Conservation (phyloP, 2,888 invertebrate genomes). For the Heliconius charithonia region DNA sequence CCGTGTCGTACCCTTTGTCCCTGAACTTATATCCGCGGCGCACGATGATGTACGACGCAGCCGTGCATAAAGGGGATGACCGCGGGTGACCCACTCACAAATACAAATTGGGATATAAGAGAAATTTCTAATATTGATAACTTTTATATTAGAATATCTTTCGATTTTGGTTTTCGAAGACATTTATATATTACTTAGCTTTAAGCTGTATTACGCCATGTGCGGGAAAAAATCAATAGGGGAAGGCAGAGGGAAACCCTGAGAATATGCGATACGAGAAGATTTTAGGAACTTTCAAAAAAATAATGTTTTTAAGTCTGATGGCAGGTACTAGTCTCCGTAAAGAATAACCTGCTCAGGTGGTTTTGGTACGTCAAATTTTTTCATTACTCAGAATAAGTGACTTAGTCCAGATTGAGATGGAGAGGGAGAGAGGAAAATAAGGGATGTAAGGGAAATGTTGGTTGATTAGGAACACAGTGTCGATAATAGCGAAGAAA, state of each 20-base stretch:
- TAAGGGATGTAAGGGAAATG: no score
- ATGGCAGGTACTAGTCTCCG: no score
- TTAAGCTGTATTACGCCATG: neutral
- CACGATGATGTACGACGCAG: slow-evolving; percentile 60
- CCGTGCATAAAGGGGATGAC: slow-evolving; percentile 68
- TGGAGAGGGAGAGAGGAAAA: no score
- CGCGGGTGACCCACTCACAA: slow-evolving; percentile 37
- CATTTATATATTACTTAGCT: neutral
- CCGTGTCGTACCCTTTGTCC: slow-evolving; percentile 29
- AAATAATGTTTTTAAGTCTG: no score
- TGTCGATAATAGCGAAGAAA: no score
- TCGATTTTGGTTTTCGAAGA: neutral
- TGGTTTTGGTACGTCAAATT: no score
- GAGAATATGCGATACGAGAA: no score
- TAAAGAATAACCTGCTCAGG: no score
- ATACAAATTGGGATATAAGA: slow-evolving; percentile 40
- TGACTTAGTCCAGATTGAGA: no score
- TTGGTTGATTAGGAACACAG: no score
- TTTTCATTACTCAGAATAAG: no score
- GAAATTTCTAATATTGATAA: neutral
- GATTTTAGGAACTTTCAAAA: no score
- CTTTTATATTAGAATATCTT: neutral
- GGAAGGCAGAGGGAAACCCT: neutral
- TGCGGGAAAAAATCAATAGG: neutral
- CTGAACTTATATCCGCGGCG: slow-evolving; percentile 48